phyloP scores from a whole-genome alignment of 1,140 invertebrate genomes.

The Andricus grossulariae region DNA sequence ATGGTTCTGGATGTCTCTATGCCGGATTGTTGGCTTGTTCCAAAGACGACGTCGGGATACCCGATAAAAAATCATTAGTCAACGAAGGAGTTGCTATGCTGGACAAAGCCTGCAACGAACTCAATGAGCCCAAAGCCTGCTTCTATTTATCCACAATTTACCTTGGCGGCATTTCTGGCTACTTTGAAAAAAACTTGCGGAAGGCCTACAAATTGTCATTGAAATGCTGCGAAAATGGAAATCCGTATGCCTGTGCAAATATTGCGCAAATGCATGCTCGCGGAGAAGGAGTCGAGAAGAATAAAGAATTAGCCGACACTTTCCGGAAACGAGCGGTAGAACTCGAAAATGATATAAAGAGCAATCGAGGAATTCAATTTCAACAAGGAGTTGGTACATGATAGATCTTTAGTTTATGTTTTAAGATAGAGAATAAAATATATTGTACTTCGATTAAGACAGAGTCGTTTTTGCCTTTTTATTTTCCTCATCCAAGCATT shows the following conservation, averaged over 20 bases:
- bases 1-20: constrained; percentile 84
- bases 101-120: constrained; percentile 82
- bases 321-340: constrained; percentile 84
- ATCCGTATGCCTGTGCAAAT: constrained; percentile 91
- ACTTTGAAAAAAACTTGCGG: constrained; percentile 82
- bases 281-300: constrained; percentile 85
- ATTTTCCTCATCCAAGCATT: no score
- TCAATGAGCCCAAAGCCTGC: constrained; percentile 84
- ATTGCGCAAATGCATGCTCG: constrained; percentile 87
- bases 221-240: constrained; percentile 87
- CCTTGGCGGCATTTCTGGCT: constrained; percentile 81
- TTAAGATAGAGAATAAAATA: not conserved
- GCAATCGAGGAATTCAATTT: constrained; percentile 79
- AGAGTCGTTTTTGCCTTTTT: no score
- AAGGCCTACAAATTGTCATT: constrained; percentile 86
- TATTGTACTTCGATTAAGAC: no score
- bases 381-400: constrained; percentile 78
- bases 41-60: constrained; percentile 68
- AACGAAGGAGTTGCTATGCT: constrained; percentile 80
- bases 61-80: constrained; percentile 67
- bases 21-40: constrained; percentile 83
- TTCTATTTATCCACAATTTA: constrained; percentile 88
- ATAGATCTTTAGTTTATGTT: not conserved
- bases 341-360: constrained; percentile 81
- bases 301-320: constrained; percentile 81